These are phyloP conservation scores for Trachythela sp. DNA, from an alignment of 64 coral and sea anemone genomes.

Conservation along the genomic window DNA sequence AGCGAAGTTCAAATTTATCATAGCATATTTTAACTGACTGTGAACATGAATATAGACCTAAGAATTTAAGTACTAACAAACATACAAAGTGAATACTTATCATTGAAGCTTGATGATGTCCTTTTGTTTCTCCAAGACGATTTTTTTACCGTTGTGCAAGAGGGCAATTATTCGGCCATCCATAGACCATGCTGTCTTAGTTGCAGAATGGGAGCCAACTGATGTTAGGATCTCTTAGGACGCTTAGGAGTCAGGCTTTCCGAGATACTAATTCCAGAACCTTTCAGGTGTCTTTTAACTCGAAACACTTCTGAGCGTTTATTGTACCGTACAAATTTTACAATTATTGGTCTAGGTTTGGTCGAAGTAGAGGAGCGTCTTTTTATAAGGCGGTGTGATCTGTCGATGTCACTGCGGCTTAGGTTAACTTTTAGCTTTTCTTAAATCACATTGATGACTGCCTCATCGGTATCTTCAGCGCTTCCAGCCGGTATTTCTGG, in stretches of 20 bases:
- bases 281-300: conserved; percentile 21
- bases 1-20: too few species aligned
- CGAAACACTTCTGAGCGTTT: conserved; percentile 1
- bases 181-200: conserved; percentile 7
- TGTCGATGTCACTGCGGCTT: neutral
- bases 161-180: conserved; percentile 34
- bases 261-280: conserved; percentile 20
- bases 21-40: too few species aligned
- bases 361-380: neutral
- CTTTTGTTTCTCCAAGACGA: neutral
- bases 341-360: conserved; percentile 23
- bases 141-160: conserved; percentile 1
- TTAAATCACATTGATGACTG: neutral
- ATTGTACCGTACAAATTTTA: conserved; percentile 23
- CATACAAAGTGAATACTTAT: neutral
- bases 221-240: neutral
- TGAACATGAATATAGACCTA: too few species aligned
- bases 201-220: neutral
- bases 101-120: conserved; percentile 15
- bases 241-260: conserved; percentile 25
- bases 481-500: neutral
- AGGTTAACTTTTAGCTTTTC: neutral
- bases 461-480: neutral
- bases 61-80: too few species aligned
- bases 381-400: neutral